These are phyloP conservation scores for Mesorhabditis spiculigera DNA, from an alignment of 2,888 invertebrate species.

Conservation along the genomic window DNA sequence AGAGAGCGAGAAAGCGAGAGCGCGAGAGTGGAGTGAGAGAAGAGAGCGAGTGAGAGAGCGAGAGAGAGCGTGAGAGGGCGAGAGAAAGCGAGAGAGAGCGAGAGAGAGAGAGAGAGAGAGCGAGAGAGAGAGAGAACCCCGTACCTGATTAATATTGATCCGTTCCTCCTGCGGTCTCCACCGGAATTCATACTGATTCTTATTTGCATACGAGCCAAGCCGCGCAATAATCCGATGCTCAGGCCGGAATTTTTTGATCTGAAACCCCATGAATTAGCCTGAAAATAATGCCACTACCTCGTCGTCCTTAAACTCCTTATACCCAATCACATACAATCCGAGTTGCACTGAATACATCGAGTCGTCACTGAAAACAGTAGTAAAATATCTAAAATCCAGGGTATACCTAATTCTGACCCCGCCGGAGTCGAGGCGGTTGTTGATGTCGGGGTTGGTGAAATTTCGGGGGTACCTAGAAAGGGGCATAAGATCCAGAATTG, in stretches of 20 bases:
- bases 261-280: conserved; percentile 30
- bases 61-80: too few species aligned
- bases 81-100: too few species aligned
- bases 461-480: conserved; percentile 55
- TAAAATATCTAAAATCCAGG: neutral
- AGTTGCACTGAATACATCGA: conserved; percentile 49
- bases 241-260: conserved; percentile 57
- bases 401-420: neutral
- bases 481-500: neutral
- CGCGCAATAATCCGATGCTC: conserved; percentile 48
- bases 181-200: conserved; percentile 48
- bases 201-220: conserved; percentile 51
- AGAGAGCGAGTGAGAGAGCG: neutral
- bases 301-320: conserved; percentile 53
- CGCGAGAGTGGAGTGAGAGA: neutral
- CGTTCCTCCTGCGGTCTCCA: conserved; percentile 53
- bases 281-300: conserved; percentile 16
- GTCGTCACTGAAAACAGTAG: conserved; percentile 38
- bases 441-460: conserved; percentile 53
- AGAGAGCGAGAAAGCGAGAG: too few species aligned
- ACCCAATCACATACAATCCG: conserved; percentile 55
- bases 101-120: too few species aligned
- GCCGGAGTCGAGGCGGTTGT: neutral
- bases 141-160: conserved; percentile 50
- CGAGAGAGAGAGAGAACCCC: neutral